phyloP scores from a whole-genome alignment of 1,140 invertebrate genomes.

The Teleopsis dalmanni region DNA sequence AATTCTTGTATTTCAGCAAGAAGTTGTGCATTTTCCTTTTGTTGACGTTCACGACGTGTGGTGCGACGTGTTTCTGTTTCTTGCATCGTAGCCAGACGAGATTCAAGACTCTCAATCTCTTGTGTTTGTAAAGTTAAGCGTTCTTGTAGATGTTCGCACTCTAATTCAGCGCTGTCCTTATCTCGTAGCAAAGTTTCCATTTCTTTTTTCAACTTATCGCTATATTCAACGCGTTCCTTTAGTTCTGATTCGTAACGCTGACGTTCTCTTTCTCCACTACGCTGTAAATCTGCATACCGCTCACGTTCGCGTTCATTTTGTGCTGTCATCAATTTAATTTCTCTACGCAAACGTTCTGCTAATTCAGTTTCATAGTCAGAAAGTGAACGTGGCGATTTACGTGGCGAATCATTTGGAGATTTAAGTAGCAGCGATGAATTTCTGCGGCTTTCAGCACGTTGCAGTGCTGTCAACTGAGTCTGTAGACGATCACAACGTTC shows the following conservation, averaged over 20 bases:
- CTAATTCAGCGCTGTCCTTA: slow-evolving; percentile 32
- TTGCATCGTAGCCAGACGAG: slow-evolving; percentile 30
- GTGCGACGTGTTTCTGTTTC: slow-evolving; percentile 34
- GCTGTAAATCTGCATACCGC: slow-evolving; percentile 44
- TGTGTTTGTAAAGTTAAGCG: slow-evolving; percentile 31
- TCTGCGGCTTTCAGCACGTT: slow-evolving; percentile 33
- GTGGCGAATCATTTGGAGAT: slow-evolving; percentile 33
- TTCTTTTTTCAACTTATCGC: slow-evolving; percentile 47
- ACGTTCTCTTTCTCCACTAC: slow-evolving; percentile 44
- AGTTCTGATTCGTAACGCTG: slow-evolving; percentile 49
- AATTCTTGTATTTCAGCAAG: slow-evolving; percentile 37
- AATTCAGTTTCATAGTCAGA: slow-evolving; percentile 44
- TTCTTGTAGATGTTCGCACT: slow-evolving; percentile 39
- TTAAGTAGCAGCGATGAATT: slow-evolving; percentile 29
- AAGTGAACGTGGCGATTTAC: slow-evolving; percentile 28
- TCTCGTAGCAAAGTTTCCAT: slow-evolving; percentile 37
- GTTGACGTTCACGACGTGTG: slow-evolving; percentile 29
- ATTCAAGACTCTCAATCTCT: slow-evolving; percentile 38
- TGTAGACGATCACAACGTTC: slow-evolving; percentile 49
- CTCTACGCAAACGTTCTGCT: slow-evolving; percentile 45
- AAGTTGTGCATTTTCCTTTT: slow-evolving; percentile 29
- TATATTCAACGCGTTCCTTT: slow-evolving; percentile 48
- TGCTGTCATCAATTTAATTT: slow-evolving; percentile 47
- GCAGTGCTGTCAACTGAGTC: slow-evolving; percentile 32
- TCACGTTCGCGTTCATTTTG: slow-evolving; percentile 48